phyloP scores from a whole-genome alignment of 2,113 vertebrate species.

The Smithornis capensis region DNA sequence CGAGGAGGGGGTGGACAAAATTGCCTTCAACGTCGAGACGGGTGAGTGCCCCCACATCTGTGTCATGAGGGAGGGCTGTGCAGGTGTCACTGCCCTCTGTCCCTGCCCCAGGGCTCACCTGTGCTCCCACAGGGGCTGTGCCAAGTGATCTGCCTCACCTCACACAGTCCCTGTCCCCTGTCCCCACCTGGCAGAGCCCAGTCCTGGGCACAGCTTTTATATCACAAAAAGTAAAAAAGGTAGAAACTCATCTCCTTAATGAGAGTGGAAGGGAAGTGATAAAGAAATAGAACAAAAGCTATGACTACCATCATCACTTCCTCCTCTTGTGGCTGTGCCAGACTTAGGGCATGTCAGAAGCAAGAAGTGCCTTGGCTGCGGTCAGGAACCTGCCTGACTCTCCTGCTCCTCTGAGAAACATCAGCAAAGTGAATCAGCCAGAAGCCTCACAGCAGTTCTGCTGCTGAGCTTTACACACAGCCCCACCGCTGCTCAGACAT shows the following conservation, averaged over 20 bases:
- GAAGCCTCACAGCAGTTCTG: background rate
- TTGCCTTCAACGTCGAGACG: conserved; percentile 79
- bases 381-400: background rate
- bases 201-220: background rate
- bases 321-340: rapidly evolving
- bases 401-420: background rate
- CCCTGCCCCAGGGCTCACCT: background rate
- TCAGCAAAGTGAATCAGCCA: background rate
- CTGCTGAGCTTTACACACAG: background rate
- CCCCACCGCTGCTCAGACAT: background rate
- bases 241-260: background rate
- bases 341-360: rapidly evolving
- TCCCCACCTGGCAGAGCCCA: background rate
- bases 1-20: conserved; percentile 74
- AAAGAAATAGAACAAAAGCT: background rate
- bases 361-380: rapidly evolving
- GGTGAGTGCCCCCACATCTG: conserved; percentile 60
- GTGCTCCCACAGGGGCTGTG: background rate
- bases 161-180: background rate
- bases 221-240: background rate
- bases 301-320: too few species aligned
- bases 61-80: rapidly evolving
- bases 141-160: rapidly evolving
- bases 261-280: background rate
- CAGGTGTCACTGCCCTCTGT: background rate